Evolutionary conservation across 2,113 vertebrate species (phyloP), one percentile per base, ranked within the genome.

Genomic region (Callithrix jacchus): DNA sequence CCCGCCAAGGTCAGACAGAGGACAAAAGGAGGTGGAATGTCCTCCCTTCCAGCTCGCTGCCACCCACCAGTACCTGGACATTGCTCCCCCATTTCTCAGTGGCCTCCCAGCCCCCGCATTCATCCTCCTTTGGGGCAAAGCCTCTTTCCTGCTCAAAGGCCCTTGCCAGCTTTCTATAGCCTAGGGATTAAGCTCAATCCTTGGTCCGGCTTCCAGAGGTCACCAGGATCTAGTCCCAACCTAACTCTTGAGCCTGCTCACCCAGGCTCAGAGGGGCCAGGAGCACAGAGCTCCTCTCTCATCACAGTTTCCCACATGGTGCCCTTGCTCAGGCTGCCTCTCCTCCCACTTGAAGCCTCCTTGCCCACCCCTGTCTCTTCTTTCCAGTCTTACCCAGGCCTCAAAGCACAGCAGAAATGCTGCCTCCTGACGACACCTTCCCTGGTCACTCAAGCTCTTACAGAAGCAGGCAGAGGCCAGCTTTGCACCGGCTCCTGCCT

Each of bases 271-370:
- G 56, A 8, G 14, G 27, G 52, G 58, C 13, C 47, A 66, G 58
- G 47, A 8, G 12, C 42, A 6, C 0, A 45, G 25, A 35, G 17
- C 7, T 30, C 1, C 3, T 4, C 73, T 6, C 3, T 1, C 0
- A 6, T 0, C 52, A 47, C 45, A 37, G 73, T 0, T 14, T 9
- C 32, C 37, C 11, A 4, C 0, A 3, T 20, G 0, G 5, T 1
- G 27, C 35, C 42, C 8, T 16, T 12, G 42, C 21, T 16, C 13
- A 14, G 82, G 58, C n/a, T 58, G 58, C 25, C 25, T 52, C 18
- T 2, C 1, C 70, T 52, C 66, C 61, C 27, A 37, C 58, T 4
- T 1, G n/a, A 76, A n/a, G 6, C 30, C 20, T 16, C 20, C 4
- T 30, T 6, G 27, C 61, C 61, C 13, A 30, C 12, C 2, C 58